Evolutionary conservation across 92 coral and sea anemone species (phyloP).

Genomic region (Zoanthus solanderi): DNA sequence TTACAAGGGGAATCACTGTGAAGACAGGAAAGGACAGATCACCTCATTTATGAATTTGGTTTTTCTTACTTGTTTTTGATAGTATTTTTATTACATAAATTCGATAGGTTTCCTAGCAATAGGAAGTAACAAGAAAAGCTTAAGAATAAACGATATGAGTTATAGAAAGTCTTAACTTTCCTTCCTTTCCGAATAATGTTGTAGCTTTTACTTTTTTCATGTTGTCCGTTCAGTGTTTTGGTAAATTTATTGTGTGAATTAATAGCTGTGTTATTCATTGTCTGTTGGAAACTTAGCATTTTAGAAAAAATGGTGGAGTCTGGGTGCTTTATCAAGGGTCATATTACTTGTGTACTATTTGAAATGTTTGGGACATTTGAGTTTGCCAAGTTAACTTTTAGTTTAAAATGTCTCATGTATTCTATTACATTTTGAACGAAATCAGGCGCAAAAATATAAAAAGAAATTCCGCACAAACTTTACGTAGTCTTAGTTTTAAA

Average conservation of each 20-base stretch:
- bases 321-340: background rate
- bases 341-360: background rate
- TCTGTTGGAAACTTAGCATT: too few relatives aligned
- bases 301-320: too few relatives aligned
- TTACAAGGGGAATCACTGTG: background rate
- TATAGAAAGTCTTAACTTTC: background rate
- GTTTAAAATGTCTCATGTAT: background rate
- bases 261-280: too few relatives aligned
- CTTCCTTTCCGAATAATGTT: too few relatives aligned
- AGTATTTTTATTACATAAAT: background rate
- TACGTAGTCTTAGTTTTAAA: too few relatives aligned
- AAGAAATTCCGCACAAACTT: too few relatives aligned
- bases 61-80: background rate
- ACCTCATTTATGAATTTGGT: conserved; percentile 13
- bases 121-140: background rate
- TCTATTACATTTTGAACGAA: background rate
- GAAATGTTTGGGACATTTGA: background rate
- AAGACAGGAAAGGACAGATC: conserved; percentile 19
- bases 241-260: too few relatives aligned
- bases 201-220: too few relatives aligned
- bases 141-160: background rate
- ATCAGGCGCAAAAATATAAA: too few relatives aligned
- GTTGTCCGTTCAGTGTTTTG: too few relatives aligned
- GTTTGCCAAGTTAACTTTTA: background rate
- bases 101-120: background rate